Evolutionary conservation across 2,797 vertebrate genomes (phyloP).

Genomic region (Sternarchorhynchus goeldii): DNA sequence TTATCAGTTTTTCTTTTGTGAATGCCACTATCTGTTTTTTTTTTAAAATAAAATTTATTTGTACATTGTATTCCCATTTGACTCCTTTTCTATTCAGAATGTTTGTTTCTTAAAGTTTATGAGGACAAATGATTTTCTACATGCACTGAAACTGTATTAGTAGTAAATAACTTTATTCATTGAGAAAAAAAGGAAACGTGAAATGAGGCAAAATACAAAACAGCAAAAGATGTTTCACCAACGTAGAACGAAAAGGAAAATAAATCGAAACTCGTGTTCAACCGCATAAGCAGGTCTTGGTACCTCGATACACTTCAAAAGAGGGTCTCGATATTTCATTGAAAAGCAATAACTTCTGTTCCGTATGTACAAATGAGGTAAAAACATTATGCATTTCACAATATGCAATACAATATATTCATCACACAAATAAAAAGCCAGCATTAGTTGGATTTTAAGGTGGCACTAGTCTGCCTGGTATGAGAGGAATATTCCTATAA

Average conservation of each 20-base stretch:
- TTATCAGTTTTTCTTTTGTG: slow-evolving; percentile 26
- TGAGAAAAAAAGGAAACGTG: slow-evolving; percentile 61
- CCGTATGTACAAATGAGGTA: slow-evolving; percentile 80
- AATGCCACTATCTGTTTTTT: slow-evolving; percentile 13
- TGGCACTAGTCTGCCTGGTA: slow-evolving; percentile 41
- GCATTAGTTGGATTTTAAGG: slow-evolving; percentile 69
- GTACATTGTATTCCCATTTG: slow-evolving; percentile 5
- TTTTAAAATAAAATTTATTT: slow-evolving; percentile 42
- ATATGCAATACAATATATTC: slow-evolving; percentile 69
- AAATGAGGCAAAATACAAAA: slow-evolving; percentile 77
- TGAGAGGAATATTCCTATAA: slow-evolving; percentile 45
- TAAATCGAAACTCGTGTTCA: slow-evolving; percentile 54
- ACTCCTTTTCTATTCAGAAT: slow-evolving; percentile 3
- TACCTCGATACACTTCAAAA: slow-evolving; percentile 58
- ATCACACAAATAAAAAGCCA: slow-evolving; percentile 73
- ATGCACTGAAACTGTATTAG: slow-evolving; percentile 36
- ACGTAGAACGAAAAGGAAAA: slow-evolving; percentile 66
- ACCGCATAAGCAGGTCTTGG: slow-evolving; percentile 57
- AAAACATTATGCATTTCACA: slow-evolving; percentile 76
- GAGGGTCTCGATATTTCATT: slow-evolving; percentile 45
- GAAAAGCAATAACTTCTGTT: slow-evolving; percentile 65
- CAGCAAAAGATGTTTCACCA: slow-evolving; percentile 63
- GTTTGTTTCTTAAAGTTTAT: no score
- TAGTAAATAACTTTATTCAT: slow-evolving; percentile 78
- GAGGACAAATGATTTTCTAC: not conserved